A percentile compares a stretch with the other conserved stretches of the same genome.
Conservation (phyloP, 2,113 vertebrate genomes). For the Cacatua alba region DNA sequence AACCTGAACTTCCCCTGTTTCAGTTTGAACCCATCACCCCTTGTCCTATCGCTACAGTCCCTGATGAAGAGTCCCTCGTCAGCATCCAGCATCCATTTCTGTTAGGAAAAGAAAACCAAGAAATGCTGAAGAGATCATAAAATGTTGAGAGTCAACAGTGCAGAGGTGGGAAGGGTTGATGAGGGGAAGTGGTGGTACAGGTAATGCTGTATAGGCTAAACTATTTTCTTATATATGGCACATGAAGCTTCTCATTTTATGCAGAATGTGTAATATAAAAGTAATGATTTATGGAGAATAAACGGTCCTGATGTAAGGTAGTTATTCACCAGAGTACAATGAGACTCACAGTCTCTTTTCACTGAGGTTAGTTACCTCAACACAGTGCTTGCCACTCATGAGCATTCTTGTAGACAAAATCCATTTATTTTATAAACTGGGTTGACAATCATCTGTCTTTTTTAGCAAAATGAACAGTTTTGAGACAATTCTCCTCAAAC, state of each 20-base stretch:
- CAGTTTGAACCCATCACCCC: background rate
- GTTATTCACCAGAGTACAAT: background rate
- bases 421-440: background rate
- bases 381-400: background rate
- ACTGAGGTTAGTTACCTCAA: background rate
- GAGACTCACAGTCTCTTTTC: background rate
- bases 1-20: background rate
- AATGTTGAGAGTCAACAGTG: background rate
- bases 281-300: background rate
- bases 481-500: background rate
- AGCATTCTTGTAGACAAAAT: background rate
- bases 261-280: background rate
- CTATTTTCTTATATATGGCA: background rate
- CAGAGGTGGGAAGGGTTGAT: background rate
- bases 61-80: background rate
- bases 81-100: background rate
- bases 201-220: background rate
- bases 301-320: background rate
- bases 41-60: fast-evolving
- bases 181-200: background rate
- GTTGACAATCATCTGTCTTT: background rate
- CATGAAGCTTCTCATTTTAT: background rate
- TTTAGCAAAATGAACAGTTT: background rate
- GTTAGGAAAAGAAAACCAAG: background rate
- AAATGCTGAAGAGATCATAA: background rate